Base-by-base conservation (phyloP, 2,888 invertebrate genomes). In the Minunthozetes semirufus region DNA sequence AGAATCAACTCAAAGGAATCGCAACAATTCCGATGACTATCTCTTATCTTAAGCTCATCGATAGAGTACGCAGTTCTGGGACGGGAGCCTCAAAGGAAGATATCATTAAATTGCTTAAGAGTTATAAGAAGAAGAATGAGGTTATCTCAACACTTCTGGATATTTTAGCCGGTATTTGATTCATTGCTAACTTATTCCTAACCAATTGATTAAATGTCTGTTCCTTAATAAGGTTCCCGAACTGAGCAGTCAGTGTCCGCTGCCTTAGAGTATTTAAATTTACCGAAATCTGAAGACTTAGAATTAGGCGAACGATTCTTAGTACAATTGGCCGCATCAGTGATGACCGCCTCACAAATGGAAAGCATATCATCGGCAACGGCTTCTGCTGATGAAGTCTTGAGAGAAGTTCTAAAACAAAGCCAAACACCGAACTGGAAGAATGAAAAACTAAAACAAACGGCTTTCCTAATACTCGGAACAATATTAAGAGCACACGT, bases 231-330 rank as follows among this genome's bases (percentile, higher is more conserved):
- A 27, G 78, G 77, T 6, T 72, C 78, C 27, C 70, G 76, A 17
- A 91, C 90, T 0, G 80, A 84, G 4, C 86, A 87, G 2, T 86
- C 89, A 0, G 89, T 91, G 81, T 85, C 86, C 78, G 90, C 90
- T 3, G 88, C 88, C 1, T 87, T 88, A 84, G 87, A 88, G 77
- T 84, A 87, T 42, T 84, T 91, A 9, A 78, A 81, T 73, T 81
- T 83, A 72, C 85, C 86, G 11, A 61, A 63, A 61, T 38, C 66
- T 63, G 68, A 73, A 50, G 74, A 76, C 53, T n/a, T 72, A 13
- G 73, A 63, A 19, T 82, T 87, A 42, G 85, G 87, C 0, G 92
- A 92, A 81, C 84, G 90, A 76, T 92, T 91, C 82, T 84, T 77
- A 38, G 29, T 74, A n/a, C 50, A 68, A 46, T 59, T 70, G 25